These are phyloP conservation scores for Furnarius figulus DNA, from an alignment of 2,113 vertebrate genomes.

Conservation along the genomic window DNA sequence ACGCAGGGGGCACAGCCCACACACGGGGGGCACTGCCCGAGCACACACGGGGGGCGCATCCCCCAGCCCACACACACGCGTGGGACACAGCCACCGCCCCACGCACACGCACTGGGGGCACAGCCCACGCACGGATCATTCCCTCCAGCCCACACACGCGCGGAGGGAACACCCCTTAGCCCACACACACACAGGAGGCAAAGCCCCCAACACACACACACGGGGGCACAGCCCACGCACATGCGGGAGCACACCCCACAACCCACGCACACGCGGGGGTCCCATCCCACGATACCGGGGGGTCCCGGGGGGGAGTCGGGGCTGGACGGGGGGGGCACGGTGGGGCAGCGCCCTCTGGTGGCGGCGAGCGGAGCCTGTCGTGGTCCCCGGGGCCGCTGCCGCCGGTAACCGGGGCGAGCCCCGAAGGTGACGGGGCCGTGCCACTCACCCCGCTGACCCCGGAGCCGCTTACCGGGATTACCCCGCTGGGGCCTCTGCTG, in stretches of 20 bases:
- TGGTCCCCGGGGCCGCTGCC: background rate
- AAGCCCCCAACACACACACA: background rate
- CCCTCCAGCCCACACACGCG: background rate
- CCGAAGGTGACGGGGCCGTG: background rate
- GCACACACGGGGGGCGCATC: background rate
- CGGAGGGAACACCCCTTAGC: rapidly evolving
- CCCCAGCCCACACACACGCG: background rate
- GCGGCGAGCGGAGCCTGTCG: background rate
- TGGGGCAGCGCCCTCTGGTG: background rate
- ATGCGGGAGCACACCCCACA: background rate
- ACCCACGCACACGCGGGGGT: background rate
- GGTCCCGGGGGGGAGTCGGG: background rate
- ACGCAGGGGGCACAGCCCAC: background rate
- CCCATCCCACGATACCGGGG: rapidly evolving
- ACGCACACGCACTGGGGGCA: background rate
- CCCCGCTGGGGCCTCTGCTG: background rate
- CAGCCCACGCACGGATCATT: background rate
- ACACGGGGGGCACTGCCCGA: background rate
- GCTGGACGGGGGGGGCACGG: background rate
- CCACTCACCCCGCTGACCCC: background rate
- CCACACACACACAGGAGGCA: background rate
- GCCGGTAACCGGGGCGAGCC: background rate
- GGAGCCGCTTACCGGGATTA: constrained; percentile 38
- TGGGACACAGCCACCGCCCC: background rate
- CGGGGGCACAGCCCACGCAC: background rate